Percentiles rank a stretch among this genome's conserved stretches.
phyloP scores from a whole-genome alignment of 2,888 invertebrate genomes.

The Eubasilissa splendida region DNA sequence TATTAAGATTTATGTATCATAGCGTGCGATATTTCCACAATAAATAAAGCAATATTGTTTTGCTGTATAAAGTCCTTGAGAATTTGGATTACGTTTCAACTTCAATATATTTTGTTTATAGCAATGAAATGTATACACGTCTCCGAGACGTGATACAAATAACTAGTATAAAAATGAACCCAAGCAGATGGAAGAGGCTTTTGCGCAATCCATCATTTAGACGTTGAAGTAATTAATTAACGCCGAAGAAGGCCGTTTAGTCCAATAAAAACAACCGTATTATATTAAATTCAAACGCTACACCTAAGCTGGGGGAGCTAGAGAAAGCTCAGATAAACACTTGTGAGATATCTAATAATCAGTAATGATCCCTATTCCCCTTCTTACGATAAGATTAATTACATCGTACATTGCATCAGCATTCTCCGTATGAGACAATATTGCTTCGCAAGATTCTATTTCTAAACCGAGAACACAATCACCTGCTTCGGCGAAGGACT shows the following conservation, averaged over 20 bases:
- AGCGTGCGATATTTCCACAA: constrained; percentile 5
- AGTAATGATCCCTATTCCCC: constrained; percentile 49
- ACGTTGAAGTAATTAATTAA: constrained; percentile 57
- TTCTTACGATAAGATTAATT: constrained; percentile 35
- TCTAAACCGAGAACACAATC: no score
- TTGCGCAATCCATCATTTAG: constrained; percentile 56
- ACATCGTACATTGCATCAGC: constrained; percentile 8
- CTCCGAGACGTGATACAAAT: constrained; percentile 14
- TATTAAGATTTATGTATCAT: constrained; percentile 18
- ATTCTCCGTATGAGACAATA: constrained; percentile 4
- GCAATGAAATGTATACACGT: background rate
- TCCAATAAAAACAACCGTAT: constrained; percentile 56
- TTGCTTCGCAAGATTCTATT: constrained; percentile 6
- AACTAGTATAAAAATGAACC: background rate
- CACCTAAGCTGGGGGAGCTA: constrained; percentile 49
- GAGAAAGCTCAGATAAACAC: constrained; percentile 56
- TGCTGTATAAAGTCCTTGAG: no score
- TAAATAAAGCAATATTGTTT: background rate
- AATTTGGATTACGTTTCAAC: no score
- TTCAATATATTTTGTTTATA: no score
- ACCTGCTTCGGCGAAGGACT: no score
- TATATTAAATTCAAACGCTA: constrained; percentile 42
- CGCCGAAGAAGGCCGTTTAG: constrained; percentile 52
- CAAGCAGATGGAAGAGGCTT: background rate
- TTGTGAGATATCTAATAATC: constrained; percentile 55